Conservation (phyloP, 2,113 vertebrate species). For the Tringa solitaria region DNA sequence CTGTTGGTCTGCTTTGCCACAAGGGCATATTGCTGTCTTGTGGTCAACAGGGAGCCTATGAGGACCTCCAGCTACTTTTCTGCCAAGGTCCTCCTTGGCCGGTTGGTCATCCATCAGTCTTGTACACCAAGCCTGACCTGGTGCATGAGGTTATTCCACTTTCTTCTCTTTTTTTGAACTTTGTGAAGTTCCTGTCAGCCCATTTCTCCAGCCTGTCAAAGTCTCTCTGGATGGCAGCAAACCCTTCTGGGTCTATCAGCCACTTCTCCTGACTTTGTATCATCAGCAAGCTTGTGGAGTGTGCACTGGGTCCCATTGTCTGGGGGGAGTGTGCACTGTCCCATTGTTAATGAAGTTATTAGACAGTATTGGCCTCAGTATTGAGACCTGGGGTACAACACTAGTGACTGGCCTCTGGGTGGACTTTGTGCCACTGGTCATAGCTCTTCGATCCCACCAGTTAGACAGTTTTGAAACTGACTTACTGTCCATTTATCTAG, state of each 20-base stretch:
- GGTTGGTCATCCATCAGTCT: neutral
- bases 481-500: neutral
- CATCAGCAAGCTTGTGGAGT: neutral
- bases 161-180: neutral
- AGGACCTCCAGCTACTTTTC: neutral
- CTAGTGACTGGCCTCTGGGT: neutral
- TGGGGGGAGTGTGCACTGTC: too few relatives aligned
- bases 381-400: neutral
- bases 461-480: neutral
- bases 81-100: neutral
- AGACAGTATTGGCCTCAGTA: neutral
- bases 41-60: neutral
- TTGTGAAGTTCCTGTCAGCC: neutral
- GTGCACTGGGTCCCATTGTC: neutral
- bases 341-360: neutral
- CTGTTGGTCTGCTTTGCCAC: neutral
- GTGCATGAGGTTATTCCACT: neutral
- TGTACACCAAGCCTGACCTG: neutral
- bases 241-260: neutral
- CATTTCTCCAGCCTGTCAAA: neutral
- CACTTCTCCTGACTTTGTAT: neutral
- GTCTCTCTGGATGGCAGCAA: neutral
- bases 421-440: neutral
- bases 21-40: neutral
- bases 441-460: neutral